Percentiles rank a stretch among this genome's conserved stretches.
Conservation (phyloP, 1,140 invertebrate genomes). For the Coelopa frigida region DNA sequence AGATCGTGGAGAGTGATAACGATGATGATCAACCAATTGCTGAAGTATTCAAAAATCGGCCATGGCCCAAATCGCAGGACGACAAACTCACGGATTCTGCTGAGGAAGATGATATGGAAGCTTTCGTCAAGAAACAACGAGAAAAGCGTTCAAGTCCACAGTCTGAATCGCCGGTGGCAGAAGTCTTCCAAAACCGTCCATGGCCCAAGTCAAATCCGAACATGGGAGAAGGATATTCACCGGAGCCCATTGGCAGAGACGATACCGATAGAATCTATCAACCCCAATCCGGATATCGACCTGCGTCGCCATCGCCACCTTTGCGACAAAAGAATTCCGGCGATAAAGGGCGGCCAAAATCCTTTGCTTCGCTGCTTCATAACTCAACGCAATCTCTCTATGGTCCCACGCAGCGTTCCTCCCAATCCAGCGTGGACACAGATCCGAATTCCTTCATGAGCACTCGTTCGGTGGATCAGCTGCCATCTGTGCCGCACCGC, state of each 20-base stretch:
- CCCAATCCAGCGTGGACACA: constrained; percentile 29
- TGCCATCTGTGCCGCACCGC: not conserved
- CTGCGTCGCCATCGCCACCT: too few relatives aligned
- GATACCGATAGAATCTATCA: constrained; percentile 16
- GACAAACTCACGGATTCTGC: constrained; percentile 6
- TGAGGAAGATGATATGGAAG: constrained; percentile 13
- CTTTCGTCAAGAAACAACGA: too few relatives aligned
- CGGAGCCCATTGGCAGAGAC: too few relatives aligned
- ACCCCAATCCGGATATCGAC: too few relatives aligned
- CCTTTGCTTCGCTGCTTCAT: too few relatives aligned
- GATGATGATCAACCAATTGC: constrained; percentile 22
- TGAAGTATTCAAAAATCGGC: constrained; percentile 34
- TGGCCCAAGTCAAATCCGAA: too few relatives aligned
- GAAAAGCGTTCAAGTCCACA: constrained; percentile 10
- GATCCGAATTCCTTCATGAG: constrained; percentile 20
- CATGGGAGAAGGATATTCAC: too few relatives aligned
- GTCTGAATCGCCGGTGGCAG: constrained; percentile 24
- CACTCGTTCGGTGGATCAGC: constrained; percentile 23
- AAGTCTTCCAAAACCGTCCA: constrained; percentile 30
- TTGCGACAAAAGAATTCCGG: too few relatives aligned
- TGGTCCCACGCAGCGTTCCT: too few relatives aligned
- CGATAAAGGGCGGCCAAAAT: too few relatives aligned
- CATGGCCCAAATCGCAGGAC: constrained; percentile 32
- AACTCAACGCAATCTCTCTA: constrained; percentile 21
- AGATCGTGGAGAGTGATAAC: constrained; percentile 19